phyloP scores from a whole-genome alignment of 2,113 vertebrate genomes.

The Elachura formosa region DNA sequence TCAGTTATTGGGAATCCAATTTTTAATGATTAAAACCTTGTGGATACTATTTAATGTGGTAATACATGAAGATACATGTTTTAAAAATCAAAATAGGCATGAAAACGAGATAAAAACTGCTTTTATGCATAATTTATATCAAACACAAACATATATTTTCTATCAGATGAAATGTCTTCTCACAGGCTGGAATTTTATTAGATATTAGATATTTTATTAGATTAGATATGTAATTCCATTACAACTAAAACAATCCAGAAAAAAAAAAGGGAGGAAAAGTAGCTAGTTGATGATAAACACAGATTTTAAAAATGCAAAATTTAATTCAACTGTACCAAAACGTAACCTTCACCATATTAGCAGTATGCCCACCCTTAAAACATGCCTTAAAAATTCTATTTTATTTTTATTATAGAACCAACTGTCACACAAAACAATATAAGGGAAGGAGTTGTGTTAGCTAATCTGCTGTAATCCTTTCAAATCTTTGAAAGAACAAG shows the following conservation, averaged over 20 bases:
- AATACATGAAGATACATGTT: background rate
- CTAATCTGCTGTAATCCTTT: constrained; percentile 58
- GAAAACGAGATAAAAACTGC: constrained; percentile 9
- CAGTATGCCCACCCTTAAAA: background rate
- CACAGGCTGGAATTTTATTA: constrained; percentile 10
- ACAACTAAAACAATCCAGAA: constrained; percentile 14
- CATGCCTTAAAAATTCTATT: background rate
- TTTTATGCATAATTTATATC: constrained; percentile 33
- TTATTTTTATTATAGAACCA: background rate
- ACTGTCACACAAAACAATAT: background rate
- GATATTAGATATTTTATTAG: too few species aligned
- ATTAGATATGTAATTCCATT: too few species aligned
- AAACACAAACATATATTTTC: background rate
- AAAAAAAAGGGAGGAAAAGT: background rate
- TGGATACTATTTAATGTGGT: background rate
- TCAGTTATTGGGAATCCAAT: background rate
- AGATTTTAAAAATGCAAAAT: background rate
- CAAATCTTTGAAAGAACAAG: constrained; percentile 43
- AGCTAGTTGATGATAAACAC: background rate
- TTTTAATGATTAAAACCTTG: background rate
- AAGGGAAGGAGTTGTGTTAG: background rate
- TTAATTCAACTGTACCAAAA: background rate
- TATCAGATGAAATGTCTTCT: constrained; percentile 35
- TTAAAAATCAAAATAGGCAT: constrained; percentile 39
- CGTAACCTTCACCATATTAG: background rate